Percentiles rank a stretch among this genome's conserved stretches.
Conservation (phyloP, 2,797 vertebrate species). For the Microhierax caerulescens region DNA sequence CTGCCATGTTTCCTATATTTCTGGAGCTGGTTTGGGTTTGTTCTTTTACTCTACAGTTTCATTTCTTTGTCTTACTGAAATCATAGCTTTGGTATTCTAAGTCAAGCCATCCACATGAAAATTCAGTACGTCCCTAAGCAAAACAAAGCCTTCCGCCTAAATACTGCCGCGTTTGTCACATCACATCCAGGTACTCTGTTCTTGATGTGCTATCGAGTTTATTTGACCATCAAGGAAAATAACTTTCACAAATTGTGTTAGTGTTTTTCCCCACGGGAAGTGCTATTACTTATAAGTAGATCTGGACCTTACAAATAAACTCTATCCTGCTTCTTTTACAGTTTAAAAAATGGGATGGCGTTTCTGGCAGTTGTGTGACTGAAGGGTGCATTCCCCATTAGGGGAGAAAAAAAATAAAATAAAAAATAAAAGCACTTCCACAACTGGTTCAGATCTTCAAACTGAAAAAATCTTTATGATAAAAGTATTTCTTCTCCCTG, state of each 20-base stretch:
- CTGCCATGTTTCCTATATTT: background rate
- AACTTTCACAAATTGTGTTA: constrained; percentile 20
- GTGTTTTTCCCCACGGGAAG: constrained; percentile 22
- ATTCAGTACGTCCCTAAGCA: background rate
- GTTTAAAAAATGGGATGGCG: background rate
- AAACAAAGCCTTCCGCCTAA: constrained; percentile 1
- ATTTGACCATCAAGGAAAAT: constrained; percentile 28
- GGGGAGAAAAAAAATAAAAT: background rate
- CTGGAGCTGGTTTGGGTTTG: background rate
- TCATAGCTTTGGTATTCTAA: background rate
- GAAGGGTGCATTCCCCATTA: background rate
- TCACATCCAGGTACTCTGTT: background rate
- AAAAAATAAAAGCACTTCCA: background rate
- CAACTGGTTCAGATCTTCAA: background rate
- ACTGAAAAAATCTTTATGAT: background rate
- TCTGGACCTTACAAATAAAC: constrained; percentile 26
- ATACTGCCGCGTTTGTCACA: background rate
- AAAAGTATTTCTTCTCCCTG: background rate
- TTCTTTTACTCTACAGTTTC: background rate
- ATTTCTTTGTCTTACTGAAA: background rate
- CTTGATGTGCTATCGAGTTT: background rate
- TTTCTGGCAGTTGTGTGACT: background rate
- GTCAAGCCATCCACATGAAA: background rate
- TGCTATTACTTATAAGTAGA: constrained; percentile 20
- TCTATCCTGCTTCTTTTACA: background rate